Percentiles rank a stretch among this genome's conserved stretches.
Conservation (phyloP, 2,797 vertebrate genomes). For the Acipenser ruthenus region DNA sequence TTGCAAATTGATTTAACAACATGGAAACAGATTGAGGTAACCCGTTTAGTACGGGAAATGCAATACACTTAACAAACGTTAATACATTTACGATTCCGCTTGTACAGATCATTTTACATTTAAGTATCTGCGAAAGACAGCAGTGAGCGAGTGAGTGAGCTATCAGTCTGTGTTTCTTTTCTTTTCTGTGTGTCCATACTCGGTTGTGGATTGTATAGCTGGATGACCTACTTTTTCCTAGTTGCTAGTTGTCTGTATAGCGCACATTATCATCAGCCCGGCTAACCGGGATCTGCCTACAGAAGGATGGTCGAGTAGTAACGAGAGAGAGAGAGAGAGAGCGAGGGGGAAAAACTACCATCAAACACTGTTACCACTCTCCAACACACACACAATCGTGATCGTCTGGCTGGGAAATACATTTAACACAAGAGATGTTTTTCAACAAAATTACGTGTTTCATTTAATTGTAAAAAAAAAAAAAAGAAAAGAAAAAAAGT, state of each 20-base stretch:
- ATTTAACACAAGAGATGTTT: no score
- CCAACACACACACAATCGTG: neutral
- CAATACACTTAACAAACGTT: no score
- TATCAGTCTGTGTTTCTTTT: constrained; percentile 31
- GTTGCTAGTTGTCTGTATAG: constrained; percentile 36
- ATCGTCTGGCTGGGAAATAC: neutral
- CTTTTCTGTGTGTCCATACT: constrained; percentile 22
- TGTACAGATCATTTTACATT: no score
- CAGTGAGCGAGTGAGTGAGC: neutral
- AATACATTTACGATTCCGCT: no score
- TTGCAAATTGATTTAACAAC: no score
- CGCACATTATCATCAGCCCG: constrained; percentile 37
- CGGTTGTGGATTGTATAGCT: constrained; percentile 39
- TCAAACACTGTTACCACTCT: neutral
- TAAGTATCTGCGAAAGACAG: neutral
- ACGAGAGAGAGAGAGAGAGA: constrained; percentile 29
- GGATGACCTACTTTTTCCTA: constrained; percentile 74
- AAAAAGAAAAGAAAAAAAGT: no score
- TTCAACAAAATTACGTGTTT: no score
- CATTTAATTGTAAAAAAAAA: no score
- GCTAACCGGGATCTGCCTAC: constrained; percentile 56
- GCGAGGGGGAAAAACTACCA: neutral
- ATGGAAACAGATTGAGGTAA: no score
- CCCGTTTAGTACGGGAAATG: no score
- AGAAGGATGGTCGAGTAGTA: constrained; percentile 46